Evolutionary conservation across 2,113 vertebrate species (phyloP).

Genomic region (Sitta europaea): DNA sequence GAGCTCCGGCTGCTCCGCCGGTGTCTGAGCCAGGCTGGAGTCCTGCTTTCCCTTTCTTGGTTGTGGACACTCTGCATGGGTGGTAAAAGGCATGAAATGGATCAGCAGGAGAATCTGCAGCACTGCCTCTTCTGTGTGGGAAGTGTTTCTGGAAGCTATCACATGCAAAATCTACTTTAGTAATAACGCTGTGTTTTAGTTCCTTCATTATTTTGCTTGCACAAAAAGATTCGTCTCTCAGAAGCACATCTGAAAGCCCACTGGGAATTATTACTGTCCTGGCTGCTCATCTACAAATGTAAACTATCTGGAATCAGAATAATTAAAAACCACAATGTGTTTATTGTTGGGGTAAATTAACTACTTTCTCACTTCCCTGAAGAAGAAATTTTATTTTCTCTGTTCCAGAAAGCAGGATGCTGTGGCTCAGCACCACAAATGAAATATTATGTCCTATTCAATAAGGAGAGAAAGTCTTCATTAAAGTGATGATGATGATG

Average conservation of each 20-base stretch:
- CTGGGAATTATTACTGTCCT: background rate
- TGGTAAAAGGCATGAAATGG: background rate
- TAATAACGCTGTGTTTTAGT: background rate
- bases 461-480: background rate
- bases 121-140: background rate
- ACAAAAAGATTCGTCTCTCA: background rate
- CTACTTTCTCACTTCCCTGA: background rate
- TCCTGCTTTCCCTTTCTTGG: background rate
- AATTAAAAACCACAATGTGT: background rate
- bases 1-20: accelerated
- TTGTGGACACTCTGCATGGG: background rate
- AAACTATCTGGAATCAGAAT: background rate
- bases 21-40: background rate
- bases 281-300: background rate
- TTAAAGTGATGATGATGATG: background rate
- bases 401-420: background rate
- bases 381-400: background rate
- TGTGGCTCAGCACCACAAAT: background rate
- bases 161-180: background rate
- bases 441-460: background rate
- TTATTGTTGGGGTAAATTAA: background rate
- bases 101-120: background rate
- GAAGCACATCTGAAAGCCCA: background rate
- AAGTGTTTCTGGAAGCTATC: background rate
- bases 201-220: background rate